These are phyloP conservation scores for Muscidifurax raptorellus DNA, from an alignment of 1,140 invertebrate species.

Conservation along the genomic window DNA sequence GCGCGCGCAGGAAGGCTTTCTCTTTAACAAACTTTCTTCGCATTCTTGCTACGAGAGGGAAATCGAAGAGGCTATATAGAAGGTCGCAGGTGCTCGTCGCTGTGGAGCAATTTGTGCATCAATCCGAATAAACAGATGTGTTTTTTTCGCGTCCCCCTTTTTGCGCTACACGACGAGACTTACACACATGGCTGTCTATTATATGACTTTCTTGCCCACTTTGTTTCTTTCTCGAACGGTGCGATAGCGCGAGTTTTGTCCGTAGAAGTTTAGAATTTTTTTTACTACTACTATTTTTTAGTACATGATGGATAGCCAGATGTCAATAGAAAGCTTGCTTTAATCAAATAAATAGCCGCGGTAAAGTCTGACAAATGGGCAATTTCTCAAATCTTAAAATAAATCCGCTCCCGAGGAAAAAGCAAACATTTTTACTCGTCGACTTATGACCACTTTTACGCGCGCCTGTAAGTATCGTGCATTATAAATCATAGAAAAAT, in stretches of 20 bases:
- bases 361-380: not conserved
- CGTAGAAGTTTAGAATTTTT: too few relatives aligned
- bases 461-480: constrained; percentile 11
- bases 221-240: not conserved
- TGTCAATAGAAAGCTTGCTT: not conserved
- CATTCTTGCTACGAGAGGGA: constrained; percentile 11
- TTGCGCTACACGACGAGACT: not conserved
- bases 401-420: not conserved
- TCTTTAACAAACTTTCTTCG: not conserved
- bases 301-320: not conserved
- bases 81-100: constrained; percentile 67
- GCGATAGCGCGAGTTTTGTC: too few relatives aligned
- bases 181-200: too few relatives aligned
- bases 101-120: constrained; percentile 68
- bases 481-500: constrained; percentile 58
- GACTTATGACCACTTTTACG: constrained; percentile 53
- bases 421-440: constrained; percentile 18
- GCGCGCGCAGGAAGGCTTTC: not conserved
- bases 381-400: constrained; percentile 9
- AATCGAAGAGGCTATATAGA: constrained; percentile 31
- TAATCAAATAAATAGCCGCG: not conserved
- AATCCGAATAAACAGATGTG: constrained; percentile 70
- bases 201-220: not conserved
- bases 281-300: too few relatives aligned
- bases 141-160: constrained; percentile 14